phyloP scores from a whole-genome alignment of 2,113 vertebrate genomes.

The Pavo muticus region DNA sequence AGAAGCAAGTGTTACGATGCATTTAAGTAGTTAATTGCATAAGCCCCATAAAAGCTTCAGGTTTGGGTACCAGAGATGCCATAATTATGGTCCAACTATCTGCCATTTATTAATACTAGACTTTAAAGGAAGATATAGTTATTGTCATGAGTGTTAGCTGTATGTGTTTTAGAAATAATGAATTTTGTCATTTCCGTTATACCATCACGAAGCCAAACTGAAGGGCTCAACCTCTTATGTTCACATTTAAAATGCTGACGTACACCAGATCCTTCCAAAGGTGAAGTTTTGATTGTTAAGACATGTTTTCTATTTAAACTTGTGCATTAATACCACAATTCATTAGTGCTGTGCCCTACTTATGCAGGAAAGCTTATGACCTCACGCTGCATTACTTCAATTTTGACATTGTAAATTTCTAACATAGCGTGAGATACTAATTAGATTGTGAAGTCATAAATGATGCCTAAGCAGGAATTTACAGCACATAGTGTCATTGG shows the following conservation, averaged over 20 bases:
- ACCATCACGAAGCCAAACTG: not conserved
- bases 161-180: not conserved
- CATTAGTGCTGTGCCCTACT: constrained; percentile 52
- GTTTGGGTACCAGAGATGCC: constrained; percentile 78
- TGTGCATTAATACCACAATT: constrained; percentile 50
- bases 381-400: constrained; percentile 73
- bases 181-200: constrained; percentile 18
- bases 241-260: not conserved
- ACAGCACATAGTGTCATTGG: constrained; percentile 25
- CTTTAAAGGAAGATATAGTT: constrained; percentile 41
- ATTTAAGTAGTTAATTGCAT: constrained; percentile 86
- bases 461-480: constrained; percentile 70
- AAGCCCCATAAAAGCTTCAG: constrained; percentile 86
- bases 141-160: constrained; percentile 1
- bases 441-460: constrained; percentile 79
- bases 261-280: constrained; percentile 11
- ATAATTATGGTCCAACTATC: constrained; percentile 74
- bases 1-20: constrained; percentile 87
- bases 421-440: constrained; percentile 62
- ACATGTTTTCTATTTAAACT: constrained; percentile 69
- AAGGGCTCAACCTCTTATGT: constrained; percentile 11
- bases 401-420: constrained; percentile 76
- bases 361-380: constrained; percentile 57
- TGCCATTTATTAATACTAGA: constrained; percentile 65
- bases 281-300: constrained; percentile 56